Base-by-base conservation (phyloP, 2,113 vertebrate species). In the Rallus limicola region DNA sequence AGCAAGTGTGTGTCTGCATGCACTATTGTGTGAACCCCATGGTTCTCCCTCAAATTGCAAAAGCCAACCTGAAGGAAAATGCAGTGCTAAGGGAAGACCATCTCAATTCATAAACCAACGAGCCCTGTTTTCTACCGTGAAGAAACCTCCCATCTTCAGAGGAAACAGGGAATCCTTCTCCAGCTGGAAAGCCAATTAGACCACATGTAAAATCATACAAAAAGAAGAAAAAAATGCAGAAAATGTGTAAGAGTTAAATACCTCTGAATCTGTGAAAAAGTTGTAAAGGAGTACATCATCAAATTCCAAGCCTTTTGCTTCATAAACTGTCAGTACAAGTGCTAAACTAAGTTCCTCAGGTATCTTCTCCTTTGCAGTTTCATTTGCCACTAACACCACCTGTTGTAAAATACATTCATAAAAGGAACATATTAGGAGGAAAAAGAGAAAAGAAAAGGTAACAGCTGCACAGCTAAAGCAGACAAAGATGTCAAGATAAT, bases 221-320 rank as follows among this genome's bases (percentile, higher is more conserved):
- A 48, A 48, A 48, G 48, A 23, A 48, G 12, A 36, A 82, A 50
- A 82, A 82, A 67, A 52, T 4, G 6, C 15, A 63, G 36, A 63
- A 88, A 78, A 82, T 5, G 1, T 9, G 0, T 55, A 82, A 63
- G 40, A 85, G 72, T 60, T 48, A 79, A 92, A 86, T 98, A 98
- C 98, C 98, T 98, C 98, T 6, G 98, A 98, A 86, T 98, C 98
- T 12, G 98, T 98, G 77, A 98, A 98, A 80, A 98, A 98, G 94
- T 98, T 98, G 86, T 98, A 98, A 78, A 98, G 98, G 25, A 98
- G 98, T 21, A 98, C 98, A 65, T 98, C 98, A 55, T 98, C 98
- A 93, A 98, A 98, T 89, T 98, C 98, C 93, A 98, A 97, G 69
- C 98, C 98, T 81, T 98, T 98, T 46, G 98, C 98, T 96, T 98